Base-by-base conservation (phyloP, 30 jellyfish, hydroid and myxozoan species). In the Pseudorhiza aurosa region DNA sequence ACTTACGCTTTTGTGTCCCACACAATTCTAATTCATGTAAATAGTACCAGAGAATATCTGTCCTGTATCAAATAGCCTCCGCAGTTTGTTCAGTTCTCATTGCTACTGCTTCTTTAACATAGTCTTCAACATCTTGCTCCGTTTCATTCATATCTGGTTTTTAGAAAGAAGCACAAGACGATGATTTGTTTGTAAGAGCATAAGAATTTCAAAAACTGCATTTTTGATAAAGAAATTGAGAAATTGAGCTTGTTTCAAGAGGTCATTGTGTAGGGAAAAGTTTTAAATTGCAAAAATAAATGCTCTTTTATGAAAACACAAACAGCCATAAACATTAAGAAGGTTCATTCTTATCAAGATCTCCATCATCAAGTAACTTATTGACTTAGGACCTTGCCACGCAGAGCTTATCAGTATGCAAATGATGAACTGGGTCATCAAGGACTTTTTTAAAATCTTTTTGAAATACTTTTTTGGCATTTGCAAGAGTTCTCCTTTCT, bases 81-180 rank as follows among this genome's bases (percentile, higher is more conserved):
- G 4, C 78, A 26, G 78, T 64, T 35, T 64, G 78, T 24, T 30
- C 78, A 64, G 78, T 29, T 64, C 73, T 64, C 31, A 64, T 64
- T 64, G 78, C 65, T 64, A 65, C 78, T 31, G 11, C 53, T 64
- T 64, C 78, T 64, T 29, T 35, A 64, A 64, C 78, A 58, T 58
- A 43, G 73, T 58, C 73, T 58, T 58, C 73, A 58, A 58, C n/a
- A 58, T 58, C 78, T 64, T 40, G 78, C 78, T 64, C 78, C 78
- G 31, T 32, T 64, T 64, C 78, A 32, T 64, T 64, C 78, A 64
- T 67, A 19, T 67, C 7, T 65, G 35, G 35, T 67, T 67, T 67
- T 33, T 19, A 58, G 73, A 5, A 5, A 42, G 73, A 58, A 58
- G 21, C 73, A 5, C 24, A 58, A 47, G 73, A 58, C n/a, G 73